A percentile compares a stretch with the other conserved stretches of the same genome.
Conservation (phyloP, 2,888 invertebrate species). For the Tetheella fluctuosa region DNA sequence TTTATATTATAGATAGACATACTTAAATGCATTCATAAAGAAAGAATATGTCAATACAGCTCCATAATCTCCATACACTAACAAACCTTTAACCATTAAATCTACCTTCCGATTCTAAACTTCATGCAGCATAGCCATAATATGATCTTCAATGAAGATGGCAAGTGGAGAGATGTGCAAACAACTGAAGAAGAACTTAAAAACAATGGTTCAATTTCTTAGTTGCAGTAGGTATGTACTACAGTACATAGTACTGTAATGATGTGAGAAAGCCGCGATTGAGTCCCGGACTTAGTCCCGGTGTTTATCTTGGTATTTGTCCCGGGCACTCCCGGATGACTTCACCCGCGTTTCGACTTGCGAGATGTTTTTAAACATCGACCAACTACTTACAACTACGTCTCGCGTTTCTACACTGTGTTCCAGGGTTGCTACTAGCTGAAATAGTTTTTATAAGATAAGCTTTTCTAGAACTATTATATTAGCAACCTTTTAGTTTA, state of each 20-base stretch:
- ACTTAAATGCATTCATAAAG: too few species aligned
- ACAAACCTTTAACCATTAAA: too few species aligned
- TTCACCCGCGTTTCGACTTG: constrained; percentile 19
- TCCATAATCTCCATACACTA: too few species aligned
- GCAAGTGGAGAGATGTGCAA: not conserved
- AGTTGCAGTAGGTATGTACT: too few species aligned
- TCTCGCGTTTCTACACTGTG: constrained; percentile 52
- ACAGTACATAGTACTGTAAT: too few species aligned
- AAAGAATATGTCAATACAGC: too few species aligned
- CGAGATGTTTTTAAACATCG: constrained; percentile 60
- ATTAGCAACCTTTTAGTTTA: not conserved
- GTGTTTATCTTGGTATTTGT: not conserved
- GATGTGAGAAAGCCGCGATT: not conserved
- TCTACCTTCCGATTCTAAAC: too few species aligned
- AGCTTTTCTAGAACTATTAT: not conserved
- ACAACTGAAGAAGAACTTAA: not conserved
- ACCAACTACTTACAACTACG: constrained; percentile 43
- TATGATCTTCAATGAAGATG: too few species aligned
- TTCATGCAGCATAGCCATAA: too few species aligned
- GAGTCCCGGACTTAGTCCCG: not conserved
- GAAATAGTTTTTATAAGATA: not conserved
- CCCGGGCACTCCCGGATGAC: constrained; percentile 1
- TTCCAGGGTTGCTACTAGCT: constrained; percentile 36
- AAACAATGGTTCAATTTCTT: not conserved
- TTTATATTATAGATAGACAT: too few species aligned